Conservation (phyloP, 2,797 vertebrate species). For the Dermochelys coriacea region DNA sequence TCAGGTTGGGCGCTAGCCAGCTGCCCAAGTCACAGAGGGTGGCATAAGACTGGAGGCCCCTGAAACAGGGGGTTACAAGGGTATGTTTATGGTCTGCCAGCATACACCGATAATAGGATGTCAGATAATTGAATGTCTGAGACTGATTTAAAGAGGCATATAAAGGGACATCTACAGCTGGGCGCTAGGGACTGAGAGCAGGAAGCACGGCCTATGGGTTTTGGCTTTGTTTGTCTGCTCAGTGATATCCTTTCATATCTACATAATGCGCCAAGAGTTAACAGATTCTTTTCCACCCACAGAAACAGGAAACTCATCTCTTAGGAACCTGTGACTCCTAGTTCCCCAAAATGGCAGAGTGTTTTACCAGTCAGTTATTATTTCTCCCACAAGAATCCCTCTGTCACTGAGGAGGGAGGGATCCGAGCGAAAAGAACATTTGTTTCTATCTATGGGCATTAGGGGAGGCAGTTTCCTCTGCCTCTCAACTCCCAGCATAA, state of each 20-base stretch:
- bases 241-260: not conserved
- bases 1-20: not conserved
- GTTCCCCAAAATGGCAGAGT: no score
- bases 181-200: no score
- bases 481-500: not conserved
- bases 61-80: not conserved
- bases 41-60: not conserved
- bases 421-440: not conserved
- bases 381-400: not conserved
- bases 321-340: not conserved
- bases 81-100: not conserved
- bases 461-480: not conserved
- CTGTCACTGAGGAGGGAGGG: not conserved
- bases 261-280: not conserved
- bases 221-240: not conserved
- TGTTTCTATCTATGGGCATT: not conserved
- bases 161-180: not conserved
- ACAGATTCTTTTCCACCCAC: not conserved
- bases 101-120: not conserved
- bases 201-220: not conserved
- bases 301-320: not conserved
- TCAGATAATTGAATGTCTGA: not conserved
- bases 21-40: not conserved
- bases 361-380: not conserved
- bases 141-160: not conserved